Conservation (phyloP, 2,797 vertebrate genomes). For the Myioborus miniatus region DNA sequence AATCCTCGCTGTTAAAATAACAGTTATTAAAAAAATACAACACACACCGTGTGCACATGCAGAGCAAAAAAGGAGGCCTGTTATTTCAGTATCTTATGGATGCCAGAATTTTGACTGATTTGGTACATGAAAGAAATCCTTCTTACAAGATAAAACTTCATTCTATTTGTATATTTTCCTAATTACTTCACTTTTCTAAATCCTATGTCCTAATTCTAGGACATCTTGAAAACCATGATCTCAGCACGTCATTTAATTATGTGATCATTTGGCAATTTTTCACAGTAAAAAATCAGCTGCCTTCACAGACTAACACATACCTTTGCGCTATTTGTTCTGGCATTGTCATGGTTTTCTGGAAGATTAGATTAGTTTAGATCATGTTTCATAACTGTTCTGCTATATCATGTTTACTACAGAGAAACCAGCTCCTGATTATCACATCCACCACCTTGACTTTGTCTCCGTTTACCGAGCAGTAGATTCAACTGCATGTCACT, state of each 20-base stretch:
- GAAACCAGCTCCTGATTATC: neutral
- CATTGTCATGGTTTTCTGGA: neutral
- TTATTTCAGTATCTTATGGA: neutral
- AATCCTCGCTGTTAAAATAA: neutral
- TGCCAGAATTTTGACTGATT: slow-evolving; percentile 23
- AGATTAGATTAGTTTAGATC: neutral
- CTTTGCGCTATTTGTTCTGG: neutral
- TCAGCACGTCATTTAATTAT: neutral
- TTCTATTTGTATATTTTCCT: neutral
- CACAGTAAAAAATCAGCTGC: neutral
- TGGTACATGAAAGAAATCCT: neutral
- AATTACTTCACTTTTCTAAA: neutral
- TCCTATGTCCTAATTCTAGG: neutral
- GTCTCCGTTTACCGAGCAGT: neutral
- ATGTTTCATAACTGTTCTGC: neutral
- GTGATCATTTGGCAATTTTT: neutral
- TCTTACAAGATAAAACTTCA: neutral
- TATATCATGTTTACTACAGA: neutral
- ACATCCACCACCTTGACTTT: neutral
- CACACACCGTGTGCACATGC: fast-evolving
- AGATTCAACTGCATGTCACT: neutral
- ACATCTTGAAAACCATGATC: neutral
- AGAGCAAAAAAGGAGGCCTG: neutral
- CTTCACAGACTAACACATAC: neutral
- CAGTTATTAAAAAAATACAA: neutral